phyloP scores from a whole-genome alignment of 1,140 invertebrate species.

The Drosophila oshimai region DNA sequence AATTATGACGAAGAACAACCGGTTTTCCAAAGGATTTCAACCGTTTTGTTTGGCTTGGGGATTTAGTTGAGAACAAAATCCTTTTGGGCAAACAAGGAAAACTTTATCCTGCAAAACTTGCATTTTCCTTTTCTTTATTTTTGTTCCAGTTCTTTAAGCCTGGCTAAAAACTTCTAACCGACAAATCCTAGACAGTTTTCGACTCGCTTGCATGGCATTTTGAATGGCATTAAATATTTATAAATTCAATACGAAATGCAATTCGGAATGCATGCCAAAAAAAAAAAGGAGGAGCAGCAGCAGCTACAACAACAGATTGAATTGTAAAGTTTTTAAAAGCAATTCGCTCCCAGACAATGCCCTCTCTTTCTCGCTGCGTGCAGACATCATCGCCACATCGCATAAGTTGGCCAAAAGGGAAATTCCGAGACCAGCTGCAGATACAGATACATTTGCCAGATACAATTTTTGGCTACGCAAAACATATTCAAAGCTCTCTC shows the following conservation, averaged over 20 bases:
- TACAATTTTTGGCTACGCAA: slow-evolving; percentile 39
- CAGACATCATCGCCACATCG: no score
- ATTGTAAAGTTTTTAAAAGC: slow-evolving; percentile 77
- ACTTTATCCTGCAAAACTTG: slow-evolving; percentile 30
- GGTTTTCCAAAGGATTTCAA: slow-evolving; percentile 14
- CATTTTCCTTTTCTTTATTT: slow-evolving; percentile 2
- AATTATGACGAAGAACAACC: slow-evolving; percentile 61
- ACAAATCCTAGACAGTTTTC: slow-evolving; percentile 56
- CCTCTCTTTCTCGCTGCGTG: neutral
- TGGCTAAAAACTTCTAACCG: slow-evolving; percentile 18
- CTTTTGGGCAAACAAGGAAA: slow-evolving; percentile 51
- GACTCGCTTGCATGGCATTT: slow-evolving; percentile 73
- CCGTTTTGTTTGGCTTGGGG: slow-evolving; percentile 18
- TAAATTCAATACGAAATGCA: slow-evolving; percentile 82
- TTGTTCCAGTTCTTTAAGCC: slow-evolving; percentile 22
- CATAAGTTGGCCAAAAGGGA: slow-evolving; percentile 10
- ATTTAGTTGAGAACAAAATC: slow-evolving; percentile 51
- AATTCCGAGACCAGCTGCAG: slow-evolving; percentile 28
- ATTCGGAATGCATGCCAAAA: slow-evolving; percentile 78
- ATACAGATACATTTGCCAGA: slow-evolving; percentile 24
- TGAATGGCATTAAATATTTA: slow-evolving; percentile 82
- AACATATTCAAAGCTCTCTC: slow-evolving; percentile 28
- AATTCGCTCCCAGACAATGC: slow-evolving; percentile 64
- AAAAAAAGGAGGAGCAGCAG: neutral
- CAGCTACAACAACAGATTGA: slow-evolving; percentile 51